These are phyloP conservation scores for Hybognathus amarus DNA, from an alignment of 2,797 vertebrate genomes.

Conservation along the genomic window DNA sequence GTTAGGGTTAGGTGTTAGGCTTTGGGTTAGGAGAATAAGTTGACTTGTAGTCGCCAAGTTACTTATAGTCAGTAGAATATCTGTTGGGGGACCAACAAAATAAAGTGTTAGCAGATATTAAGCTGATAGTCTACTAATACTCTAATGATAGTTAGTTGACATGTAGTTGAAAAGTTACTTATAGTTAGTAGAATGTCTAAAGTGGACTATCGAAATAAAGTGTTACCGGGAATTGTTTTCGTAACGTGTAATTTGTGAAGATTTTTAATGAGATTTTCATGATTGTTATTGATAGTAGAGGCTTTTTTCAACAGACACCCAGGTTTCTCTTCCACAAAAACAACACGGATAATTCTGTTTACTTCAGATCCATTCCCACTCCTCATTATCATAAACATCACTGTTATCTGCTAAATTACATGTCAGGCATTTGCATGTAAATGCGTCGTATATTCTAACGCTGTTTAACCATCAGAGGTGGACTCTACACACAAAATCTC, in stretches of 20 bases:
- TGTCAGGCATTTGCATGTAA: slow-evolving; percentile 42
- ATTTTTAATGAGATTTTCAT: slow-evolving; percentile 17
- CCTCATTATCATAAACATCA: slow-evolving; percentile 46
- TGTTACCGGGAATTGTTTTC: slow-evolving; percentile 29
- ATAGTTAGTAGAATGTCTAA: no score
- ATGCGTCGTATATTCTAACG: slow-evolving; percentile 19
- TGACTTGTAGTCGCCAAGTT: no score
- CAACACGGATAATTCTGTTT: slow-evolving; percentile 25
- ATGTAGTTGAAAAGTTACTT: no score
- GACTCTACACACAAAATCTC: background rate
- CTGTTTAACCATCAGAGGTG: slow-evolving; percentile 21
- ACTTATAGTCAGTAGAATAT: no score
- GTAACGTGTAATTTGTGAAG: background rate
- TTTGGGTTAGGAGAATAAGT: no score
- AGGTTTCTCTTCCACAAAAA: slow-evolving; percentile 2
- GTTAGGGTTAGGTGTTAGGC: no score
- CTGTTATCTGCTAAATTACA: slow-evolving; percentile 55
- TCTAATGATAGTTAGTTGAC: no score
- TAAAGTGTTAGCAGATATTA: no score
- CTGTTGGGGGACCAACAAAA: no score
- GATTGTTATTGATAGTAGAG: slow-evolving; percentile 41
- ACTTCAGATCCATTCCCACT: slow-evolving; percentile 22
- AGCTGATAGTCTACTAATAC: no score
- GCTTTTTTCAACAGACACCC: slow-evolving; percentile 31
- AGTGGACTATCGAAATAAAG: no score